These are phyloP conservation scores for Cephalotes varians DNA, from an alignment of 2,888 invertebrate genomes.

Conservation along the genomic window DNA sequence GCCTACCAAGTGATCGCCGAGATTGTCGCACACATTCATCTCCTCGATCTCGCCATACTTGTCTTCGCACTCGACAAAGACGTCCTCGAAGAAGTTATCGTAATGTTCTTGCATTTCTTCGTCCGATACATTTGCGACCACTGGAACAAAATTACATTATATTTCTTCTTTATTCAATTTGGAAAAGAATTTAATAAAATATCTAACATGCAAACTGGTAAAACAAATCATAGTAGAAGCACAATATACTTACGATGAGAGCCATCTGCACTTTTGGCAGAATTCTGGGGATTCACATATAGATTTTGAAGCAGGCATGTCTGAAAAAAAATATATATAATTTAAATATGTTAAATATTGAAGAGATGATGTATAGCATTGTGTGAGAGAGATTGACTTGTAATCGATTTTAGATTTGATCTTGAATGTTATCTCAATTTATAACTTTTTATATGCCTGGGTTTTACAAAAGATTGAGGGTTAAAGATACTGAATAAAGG, in stretches of 20 bases:
- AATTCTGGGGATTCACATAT: conserved; percentile 99
- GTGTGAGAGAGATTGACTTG: background rate
- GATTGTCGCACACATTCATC: conserved; percentile 99
- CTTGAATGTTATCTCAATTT: too few species aligned
- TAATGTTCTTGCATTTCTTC: conserved; percentile 99
- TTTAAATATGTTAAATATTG: background rate
- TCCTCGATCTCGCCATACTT: conserved; percentile 99
- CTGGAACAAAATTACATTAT: conserved; percentile 85
- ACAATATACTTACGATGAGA: conserved; percentile 92
- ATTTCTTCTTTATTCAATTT: background rate
- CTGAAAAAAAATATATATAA: conserved; percentile 87
- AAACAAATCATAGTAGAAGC: background rate
- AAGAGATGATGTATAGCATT: background rate
- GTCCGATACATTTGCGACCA: conserved; percentile 97
- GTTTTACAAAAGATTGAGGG: background rate
- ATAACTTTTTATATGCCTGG: too few species aligned
- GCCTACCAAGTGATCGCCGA: conserved; percentile 99
- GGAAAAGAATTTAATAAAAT: background rate
- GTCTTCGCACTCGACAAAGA: conserved; percentile 99
- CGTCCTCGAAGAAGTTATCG: conserved; percentile 99
- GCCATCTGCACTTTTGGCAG: conserved; percentile 98
- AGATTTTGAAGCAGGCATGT: conserved; percentile 98
- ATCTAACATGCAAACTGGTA: background rate
- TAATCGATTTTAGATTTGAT: too few species aligned
- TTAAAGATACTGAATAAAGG: background rate